Base-by-base conservation (phyloP, 2,888 invertebrate species). In the Hartigia nigra region DNA sequence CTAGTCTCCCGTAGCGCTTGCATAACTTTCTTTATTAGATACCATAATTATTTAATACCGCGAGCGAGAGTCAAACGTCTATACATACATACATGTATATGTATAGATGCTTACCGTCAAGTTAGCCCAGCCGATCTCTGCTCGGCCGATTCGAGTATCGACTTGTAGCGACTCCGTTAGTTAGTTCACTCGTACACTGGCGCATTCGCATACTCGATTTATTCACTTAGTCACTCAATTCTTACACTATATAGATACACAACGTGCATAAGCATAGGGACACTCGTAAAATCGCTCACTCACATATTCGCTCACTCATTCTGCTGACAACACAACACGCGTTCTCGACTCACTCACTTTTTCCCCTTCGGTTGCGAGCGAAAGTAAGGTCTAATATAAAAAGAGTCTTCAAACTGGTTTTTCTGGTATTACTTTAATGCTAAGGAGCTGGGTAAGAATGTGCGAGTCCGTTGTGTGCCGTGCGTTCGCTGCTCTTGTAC, bases 381-480 rank as follows among this genome's bases (percentile, higher is more conserved):
- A 90, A 90, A 90, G 90, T 90, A 88, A 87, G 86, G 85, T 83
- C 86, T 83, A 85, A 85, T 78, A 74, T 23, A 39, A 39, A 39
- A 82, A 83, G 83, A 85, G 76, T 81, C 79, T 79, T 84, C 83
- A 89, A 90, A 90, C 90, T 90, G 90, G 90, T 91, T 90, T 89
- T 89, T 88, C 89, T 86, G 85, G 87, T 88, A 88, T 88, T 85
- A 84, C 84, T 85, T 86, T 87, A 87, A 88, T 84, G 85, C 84
- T 86, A 86, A 86, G 85, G 85, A 87, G 85, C 83, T 84, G 84
- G 83, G 36, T 70, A 70, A 12, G 32, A 32, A 31, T 31, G 31
- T 32, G 31, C 31, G 72, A 31, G 70, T 32, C 31, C 32, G 70
- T 39, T 70, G 70, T 31, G 12, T 12, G 31, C 31, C 72, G 72